Conservation (phyloP, 2,113 vertebrate species). For the Rhabdornis inornatus region DNA sequence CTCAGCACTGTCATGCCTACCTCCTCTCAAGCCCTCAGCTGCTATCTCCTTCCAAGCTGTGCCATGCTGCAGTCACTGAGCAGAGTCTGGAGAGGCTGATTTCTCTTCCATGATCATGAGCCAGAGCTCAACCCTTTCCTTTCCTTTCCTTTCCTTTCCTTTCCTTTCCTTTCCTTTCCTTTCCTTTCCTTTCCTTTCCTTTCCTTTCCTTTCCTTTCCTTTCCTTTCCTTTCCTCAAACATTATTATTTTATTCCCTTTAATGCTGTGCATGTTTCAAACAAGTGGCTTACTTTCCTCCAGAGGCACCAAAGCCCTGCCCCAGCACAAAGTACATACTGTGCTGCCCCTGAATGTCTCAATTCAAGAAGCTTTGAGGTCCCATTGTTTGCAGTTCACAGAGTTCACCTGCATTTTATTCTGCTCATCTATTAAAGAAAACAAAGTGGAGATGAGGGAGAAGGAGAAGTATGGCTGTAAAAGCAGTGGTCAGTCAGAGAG, state of each 20-base stretch:
- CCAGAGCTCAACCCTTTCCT: neutral
- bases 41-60: neutral
- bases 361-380: conserved; percentile 39
- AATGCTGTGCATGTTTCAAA: neutral
- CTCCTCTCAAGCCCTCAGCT: neutral
- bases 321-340: neutral
- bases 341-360: neutral
- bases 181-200: fast-evolving
- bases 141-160: fast-evolving
- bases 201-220: fast-evolving
- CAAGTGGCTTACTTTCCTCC: neutral
- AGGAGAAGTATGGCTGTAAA: neutral
- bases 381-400: conserved; percentile 55
- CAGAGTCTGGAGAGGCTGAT: neutral
- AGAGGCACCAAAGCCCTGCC: neutral
- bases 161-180: neutral
- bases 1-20: neutral
- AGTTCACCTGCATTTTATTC: conserved; percentile 57
- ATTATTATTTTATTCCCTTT: neutral
- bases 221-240: neutral
- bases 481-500: neutral
- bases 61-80: neutral
- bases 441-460: neutral
- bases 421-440: conserved; percentile 55
- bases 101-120: neutral